Conservation (phyloP, 2,888 invertebrate species). For the Campoletis raptor region DNA sequence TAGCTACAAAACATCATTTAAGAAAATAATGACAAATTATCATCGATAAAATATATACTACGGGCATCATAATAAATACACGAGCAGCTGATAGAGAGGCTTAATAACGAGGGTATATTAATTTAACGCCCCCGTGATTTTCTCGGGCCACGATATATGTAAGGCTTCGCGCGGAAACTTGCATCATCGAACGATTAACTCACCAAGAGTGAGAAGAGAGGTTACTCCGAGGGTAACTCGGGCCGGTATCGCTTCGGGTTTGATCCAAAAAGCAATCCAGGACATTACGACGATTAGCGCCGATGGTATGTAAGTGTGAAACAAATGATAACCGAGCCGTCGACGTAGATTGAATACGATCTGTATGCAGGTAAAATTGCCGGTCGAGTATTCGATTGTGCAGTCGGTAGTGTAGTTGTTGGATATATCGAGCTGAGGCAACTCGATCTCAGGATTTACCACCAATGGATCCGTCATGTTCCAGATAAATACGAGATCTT, state of each 20-base stretch:
- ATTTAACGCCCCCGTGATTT: slow-evolving; percentile 67
- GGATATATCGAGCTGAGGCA: slow-evolving; percentile 95
- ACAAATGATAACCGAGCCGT: slow-evolving; percentile 94
- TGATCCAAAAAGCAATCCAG: slow-evolving; percentile 98
- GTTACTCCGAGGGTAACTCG: slow-evolving; percentile 95
- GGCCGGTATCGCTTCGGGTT: slow-evolving; percentile 96
- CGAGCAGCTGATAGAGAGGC: no score
- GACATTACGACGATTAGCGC: slow-evolving; percentile 97
- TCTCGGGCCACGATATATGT: slow-evolving; percentile 66
- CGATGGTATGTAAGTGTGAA: slow-evolving; percentile 96
- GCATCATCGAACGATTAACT: slow-evolving; percentile 66
- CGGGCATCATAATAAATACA: no score
- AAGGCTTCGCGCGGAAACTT: slow-evolving; percentile 64
- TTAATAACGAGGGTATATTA: slow-evolving; percentile 61
- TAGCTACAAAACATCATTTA: slow-evolving; percentile 87
- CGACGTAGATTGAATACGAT: slow-evolving; percentile 94
- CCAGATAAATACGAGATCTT: slow-evolving; percentile 96
- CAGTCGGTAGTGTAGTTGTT: slow-evolving; percentile 96
- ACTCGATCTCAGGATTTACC: slow-evolving; percentile 94
- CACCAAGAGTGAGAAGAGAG: slow-evolving; percentile 93
- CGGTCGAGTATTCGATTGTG: slow-evolving; percentile 93
- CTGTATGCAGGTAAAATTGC: slow-evolving; percentile 97
- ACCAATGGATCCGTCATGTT: slow-evolving; percentile 94
- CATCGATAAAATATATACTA: no score
- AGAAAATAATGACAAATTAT: no score